A percentile compares a stretch with the other conserved stretches of the same genome.
These are phyloP conservation scores for Pachydiplax longipennis DNA, from an alignment of 2,888 invertebrate genomes.

Conservation along the genomic window DNA sequence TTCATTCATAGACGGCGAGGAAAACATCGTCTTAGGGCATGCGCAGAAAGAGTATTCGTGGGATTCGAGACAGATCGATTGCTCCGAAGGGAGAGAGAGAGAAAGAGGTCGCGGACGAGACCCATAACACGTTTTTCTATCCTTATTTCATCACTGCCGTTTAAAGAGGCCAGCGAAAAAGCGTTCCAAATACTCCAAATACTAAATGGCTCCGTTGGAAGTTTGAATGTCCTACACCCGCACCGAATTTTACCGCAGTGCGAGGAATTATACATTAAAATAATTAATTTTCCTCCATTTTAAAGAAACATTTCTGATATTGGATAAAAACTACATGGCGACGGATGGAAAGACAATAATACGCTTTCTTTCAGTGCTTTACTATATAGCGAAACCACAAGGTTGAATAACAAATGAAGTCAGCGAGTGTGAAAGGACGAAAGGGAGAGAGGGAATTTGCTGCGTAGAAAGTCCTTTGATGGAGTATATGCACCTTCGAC, in stretches of 20 bases:
- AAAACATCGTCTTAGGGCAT: neutral
- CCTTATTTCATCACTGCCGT: neutral
- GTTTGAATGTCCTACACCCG: too few relatives aligned
- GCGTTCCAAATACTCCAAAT: too few relatives aligned
- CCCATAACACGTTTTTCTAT: neutral
- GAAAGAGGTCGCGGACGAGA: neutral
- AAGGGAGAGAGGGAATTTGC: neutral
- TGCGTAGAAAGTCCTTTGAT: neutral
- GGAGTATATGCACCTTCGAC: neutral
- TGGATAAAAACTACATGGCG: too few relatives aligned
- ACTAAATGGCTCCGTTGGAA: too few relatives aligned
- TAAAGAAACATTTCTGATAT: too few relatives aligned
- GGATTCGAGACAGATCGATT: neutral
- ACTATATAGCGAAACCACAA: too few relatives aligned
- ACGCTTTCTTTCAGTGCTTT: too few relatives aligned
- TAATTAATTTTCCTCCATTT: too few relatives aligned
- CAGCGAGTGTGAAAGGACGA: neutral
- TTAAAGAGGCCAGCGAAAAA: too few relatives aligned
- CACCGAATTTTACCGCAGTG: too few relatives aligned
- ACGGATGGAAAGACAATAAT: too few relatives aligned
- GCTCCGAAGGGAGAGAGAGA: neutral
- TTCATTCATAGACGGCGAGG: neutral
- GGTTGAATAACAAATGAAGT: neutral
- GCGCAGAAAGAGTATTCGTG: neutral
- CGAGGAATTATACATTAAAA: too few relatives aligned